phyloP scores from a whole-genome alignment of 37 sponge, comb jelly and placozoan genomes.

The Beroe ovata region DNA sequence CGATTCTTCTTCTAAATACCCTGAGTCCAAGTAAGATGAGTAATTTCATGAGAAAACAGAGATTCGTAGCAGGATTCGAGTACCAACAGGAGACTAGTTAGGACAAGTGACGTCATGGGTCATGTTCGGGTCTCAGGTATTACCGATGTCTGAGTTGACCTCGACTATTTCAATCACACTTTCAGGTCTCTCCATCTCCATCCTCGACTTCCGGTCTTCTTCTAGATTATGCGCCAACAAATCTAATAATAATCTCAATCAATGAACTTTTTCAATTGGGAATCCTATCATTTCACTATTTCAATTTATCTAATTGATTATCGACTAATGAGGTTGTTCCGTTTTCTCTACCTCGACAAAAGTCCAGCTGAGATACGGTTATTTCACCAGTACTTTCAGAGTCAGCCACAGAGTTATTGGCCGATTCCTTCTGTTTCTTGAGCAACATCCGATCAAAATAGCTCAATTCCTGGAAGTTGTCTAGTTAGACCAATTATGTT shows the following conservation, averaged over 20 bases:
- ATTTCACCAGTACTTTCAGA: conserved; percentile 2
- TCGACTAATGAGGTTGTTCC: too few species aligned
- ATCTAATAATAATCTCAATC: too few species aligned
- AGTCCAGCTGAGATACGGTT: conserved; percentile 60
- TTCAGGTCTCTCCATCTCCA: conserved; percentile 5
- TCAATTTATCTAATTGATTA: too few species aligned
- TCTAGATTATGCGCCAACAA: conserved; percentile 4
- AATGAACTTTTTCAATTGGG: too few species aligned
- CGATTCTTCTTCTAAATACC: conserved; percentile 15
- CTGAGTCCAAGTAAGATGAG: neutral
- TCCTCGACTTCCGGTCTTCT: conserved; percentile 41
- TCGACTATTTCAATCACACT: conserved; percentile 17
- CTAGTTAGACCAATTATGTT: too few species aligned
- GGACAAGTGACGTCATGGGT: too few species aligned
- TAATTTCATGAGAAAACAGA: too few species aligned
- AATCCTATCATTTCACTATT: too few species aligned
- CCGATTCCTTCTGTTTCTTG: conserved; percentile 20
- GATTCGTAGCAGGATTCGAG: too few species aligned
- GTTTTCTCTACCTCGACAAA: conserved; percentile 20
- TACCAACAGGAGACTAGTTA: too few species aligned
- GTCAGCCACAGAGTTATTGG: neutral
- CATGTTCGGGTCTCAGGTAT: too few species aligned
- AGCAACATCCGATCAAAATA: conserved; percentile 60
- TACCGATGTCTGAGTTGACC: conserved; percentile 63
- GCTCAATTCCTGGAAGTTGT: conserved; percentile 11